These are phyloP conservation scores for Piezodorus guildinii DNA, from an alignment of 1,140 invertebrate genomes.

Conservation along the genomic window DNA sequence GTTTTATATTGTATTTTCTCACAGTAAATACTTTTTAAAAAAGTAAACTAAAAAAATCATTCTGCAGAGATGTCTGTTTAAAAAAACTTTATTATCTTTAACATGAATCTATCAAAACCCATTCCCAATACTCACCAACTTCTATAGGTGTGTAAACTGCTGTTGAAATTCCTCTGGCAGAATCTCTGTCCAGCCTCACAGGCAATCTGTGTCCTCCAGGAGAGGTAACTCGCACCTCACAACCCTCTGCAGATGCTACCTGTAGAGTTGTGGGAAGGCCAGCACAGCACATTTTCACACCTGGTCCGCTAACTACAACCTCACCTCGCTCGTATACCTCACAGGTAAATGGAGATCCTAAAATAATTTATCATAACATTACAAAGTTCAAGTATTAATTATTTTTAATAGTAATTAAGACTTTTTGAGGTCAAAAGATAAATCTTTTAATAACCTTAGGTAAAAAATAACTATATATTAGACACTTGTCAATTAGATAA, in stretches of 20 bases:
- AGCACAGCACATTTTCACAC: constrained; percentile 48
- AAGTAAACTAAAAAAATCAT: too few relatives aligned
- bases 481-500: too few relatives aligned
- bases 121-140: constrained; percentile 44
- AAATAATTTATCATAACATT: background rate
- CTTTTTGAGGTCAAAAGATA: too few relatives aligned
- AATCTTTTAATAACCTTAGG: too few relatives aligned
- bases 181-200: constrained; percentile 41
- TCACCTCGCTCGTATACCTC: constrained; percentile 54
- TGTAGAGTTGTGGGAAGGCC: constrained; percentile 44
- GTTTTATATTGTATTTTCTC: too few relatives aligned
- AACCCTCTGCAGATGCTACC: constrained; percentile 42
- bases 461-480: too few relatives aligned
- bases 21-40: too few relatives aligned
- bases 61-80: too few relatives aligned
- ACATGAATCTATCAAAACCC: too few relatives aligned
- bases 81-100: too few relatives aligned
- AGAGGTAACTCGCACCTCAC: constrained; percentile 58
- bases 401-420: too few relatives aligned
- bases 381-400: too few relatives aligned
- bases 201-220: constrained; percentile 66
- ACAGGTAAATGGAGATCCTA: constrained; percentile 79
- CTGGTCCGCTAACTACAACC: constrained; percentile 45
- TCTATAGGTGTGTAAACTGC: constrained; percentile 69
- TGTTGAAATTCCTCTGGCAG: constrained; percentile 51